A percentile compares a stretch with the other conserved stretches of the same genome.
phyloP scores from a whole-genome alignment of 2,888 invertebrate genomes.

The Spialia ferax region DNA sequence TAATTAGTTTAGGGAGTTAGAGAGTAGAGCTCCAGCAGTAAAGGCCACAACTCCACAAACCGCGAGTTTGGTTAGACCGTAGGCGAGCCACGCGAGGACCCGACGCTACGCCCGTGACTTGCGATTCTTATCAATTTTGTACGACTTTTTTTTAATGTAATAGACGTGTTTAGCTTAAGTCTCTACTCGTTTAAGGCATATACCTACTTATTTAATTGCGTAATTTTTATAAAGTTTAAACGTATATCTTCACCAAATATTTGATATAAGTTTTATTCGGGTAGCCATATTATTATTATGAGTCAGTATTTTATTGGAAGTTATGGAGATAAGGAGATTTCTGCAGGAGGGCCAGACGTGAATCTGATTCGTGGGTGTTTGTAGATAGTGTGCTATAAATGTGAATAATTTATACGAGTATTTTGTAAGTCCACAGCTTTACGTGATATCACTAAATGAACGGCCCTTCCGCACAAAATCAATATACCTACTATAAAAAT shows the following conservation, averaged over 20 bases:
- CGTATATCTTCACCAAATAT: constrained; percentile 84
- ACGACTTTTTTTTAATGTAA: constrained; percentile 75
- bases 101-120: constrained; percentile 54
- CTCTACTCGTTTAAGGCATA: constrained; percentile 63
- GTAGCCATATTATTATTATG: constrained; percentile 83
- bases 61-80: constrained; percentile 61
- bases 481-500: constrained; percentile 50
- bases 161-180: constrained; percentile 75
- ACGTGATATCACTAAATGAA: constrained; percentile 78
- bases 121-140: constrained; percentile 76
- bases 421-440: constrained; percentile 86
- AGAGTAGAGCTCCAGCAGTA: constrained; percentile 7
- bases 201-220: constrained; percentile 75
- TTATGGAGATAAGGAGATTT: constrained; percentile 72
- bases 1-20: constrained; percentile 3
- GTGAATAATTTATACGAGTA: constrained; percentile 87
- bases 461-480: constrained; percentile 79
- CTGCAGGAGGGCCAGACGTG: constrained; percentile 76
- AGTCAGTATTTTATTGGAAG: constrained; percentile 85
- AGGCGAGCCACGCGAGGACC: constrained; percentile 53
- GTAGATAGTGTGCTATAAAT: constrained; percentile 86
- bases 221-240: constrained; percentile 74
- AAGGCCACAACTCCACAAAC: constrained; percentile 22
- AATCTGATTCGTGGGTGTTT: constrained; percentile 77
- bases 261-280: constrained; percentile 84